Percentiles rank a stretch among this genome's conserved stretches.
These are phyloP conservation scores for Carassius carassius DNA, from an alignment of 2,113 vertebrate species.

Conservation along the genomic window DNA sequence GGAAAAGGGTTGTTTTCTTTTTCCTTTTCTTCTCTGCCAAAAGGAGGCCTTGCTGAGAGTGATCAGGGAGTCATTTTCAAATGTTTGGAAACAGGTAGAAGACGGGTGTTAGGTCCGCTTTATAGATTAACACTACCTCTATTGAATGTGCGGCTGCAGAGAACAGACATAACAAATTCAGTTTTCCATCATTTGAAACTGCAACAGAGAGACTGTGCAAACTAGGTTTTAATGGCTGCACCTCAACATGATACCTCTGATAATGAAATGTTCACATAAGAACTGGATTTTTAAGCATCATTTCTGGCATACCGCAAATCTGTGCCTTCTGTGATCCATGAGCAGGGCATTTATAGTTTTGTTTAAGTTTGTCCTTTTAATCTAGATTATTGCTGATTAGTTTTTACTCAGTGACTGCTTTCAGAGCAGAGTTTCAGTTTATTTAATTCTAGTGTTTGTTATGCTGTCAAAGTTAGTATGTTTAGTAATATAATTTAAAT, in stretches of 20 bases:
- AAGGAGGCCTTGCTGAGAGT: slow-evolving; percentile 5
- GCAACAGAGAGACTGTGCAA: background rate
- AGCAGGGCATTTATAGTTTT: background rate
- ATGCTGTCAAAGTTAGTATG: background rate
- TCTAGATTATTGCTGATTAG: background rate
- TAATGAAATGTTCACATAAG: background rate
- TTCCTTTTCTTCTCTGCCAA: slow-evolving; percentile 37
- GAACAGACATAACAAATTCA: background rate
- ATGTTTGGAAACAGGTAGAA: slow-evolving; percentile 49
- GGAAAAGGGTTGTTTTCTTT: slow-evolving; percentile 28
- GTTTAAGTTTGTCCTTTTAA: background rate
- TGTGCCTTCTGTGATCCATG: background rate
- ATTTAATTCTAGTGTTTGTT: background rate
- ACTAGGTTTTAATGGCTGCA: background rate
- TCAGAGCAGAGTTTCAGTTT: background rate
- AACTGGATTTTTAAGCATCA: background rate
- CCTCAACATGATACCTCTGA: background rate
- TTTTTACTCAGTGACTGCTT: background rate
- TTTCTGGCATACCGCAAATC: background rate
- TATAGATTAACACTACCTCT: slow-evolving; percentile 35
- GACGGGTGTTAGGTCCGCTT: slow-evolving; percentile 34
- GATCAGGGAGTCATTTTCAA: slow-evolving; percentile 27
- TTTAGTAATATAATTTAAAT: background rate
- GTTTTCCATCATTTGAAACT: background rate
- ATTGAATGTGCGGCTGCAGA: slow-evolving; percentile 20